Base-by-base conservation (phyloP, 2,888 invertebrate species). In the Aleiodes testaceus region DNA sequence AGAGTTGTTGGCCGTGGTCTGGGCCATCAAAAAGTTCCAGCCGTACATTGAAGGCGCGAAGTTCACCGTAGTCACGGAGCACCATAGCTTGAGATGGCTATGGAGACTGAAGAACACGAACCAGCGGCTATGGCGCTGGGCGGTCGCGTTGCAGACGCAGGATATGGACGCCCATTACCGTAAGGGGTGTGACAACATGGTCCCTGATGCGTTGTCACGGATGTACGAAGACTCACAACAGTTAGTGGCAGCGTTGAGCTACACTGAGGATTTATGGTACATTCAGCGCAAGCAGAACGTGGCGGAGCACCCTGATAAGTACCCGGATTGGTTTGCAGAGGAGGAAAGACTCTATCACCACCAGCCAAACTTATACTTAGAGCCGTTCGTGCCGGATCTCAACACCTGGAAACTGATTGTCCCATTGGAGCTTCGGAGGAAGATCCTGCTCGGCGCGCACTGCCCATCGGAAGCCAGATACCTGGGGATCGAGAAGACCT, bases 151-250 rank as follows among this genome's bases (percentile, higher is more conserved):
- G 30, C 66, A 72, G 30, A 68, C 30, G 2, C 50, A 64, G 1
- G 72, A 72, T 30, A 72, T 72, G 69, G 20, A 49, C 9, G 49
- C 69, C 1, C 9, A 45, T 1, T 69, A 72, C n/a, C 16, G 69
- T 0, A 65, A 66, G 30, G 69, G 69, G 0, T 2, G 63, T n/a
- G 44, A 69, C 0, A 26, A 69, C 7, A 59, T 69, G 0, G 73
- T 74, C 6, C 77, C 76, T 0, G 76, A 75, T 30, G 64, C 72
- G 2, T 63, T 72, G 0, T 70, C 72, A 1, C 42, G 74, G 1
- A 26, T 66, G 65, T 69, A 61, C 14, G 68, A 68, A 7, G 55
- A 42, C 3, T 7, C 11, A 2, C 14, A 16, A 0, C 47, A 45
- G 0, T 12, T 45, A 11, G 3, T 73, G 5, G 42, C 20, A 0